Evolutionary conservation across 1,140 invertebrate genomes (phyloP), one percentile per base, ranked within the genome.

Genomic region (Aphelinus atriplicis): DNA sequence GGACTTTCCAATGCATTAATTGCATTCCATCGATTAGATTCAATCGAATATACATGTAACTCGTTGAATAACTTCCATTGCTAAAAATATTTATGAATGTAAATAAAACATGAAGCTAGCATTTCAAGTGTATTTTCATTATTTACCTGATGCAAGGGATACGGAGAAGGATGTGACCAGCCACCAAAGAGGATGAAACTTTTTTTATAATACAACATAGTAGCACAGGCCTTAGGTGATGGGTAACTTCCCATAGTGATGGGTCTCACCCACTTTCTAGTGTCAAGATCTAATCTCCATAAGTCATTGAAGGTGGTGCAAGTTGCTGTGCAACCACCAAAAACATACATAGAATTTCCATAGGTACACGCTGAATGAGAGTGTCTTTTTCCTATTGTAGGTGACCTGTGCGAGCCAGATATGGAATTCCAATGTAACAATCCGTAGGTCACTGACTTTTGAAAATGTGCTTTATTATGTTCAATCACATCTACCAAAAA

Each of bases 271-370:
- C 97, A 98, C 79, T 92, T 90, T 82, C 95, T 90, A 61, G 91
- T 93, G 5, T 94, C 93, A 60, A 98, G 90, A 90, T 99, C 95
- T 85, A 98, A 92, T 78, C 91, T 91, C 97, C 97, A 99, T 6
- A 99, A 89, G 89, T 99, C 97, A 90, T 99, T 99, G 81, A 98
- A 99, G 7, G 97, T 96, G 42, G 97, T 98, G 80, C 93, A 94
- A 55, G 95, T 94, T 50, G 94, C 94, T n/a, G 96, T 97, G 80
- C 96, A 98, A 1, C 97, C 97, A 63, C 97, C 97, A 91, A 98
- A 98, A 50, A 98, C 92, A 85, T 96, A 98, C 95, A 98, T 95
- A 2, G 91, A 93, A 86, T 95, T 94, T 64, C 92, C 91, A 84
- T 93, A 91, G 71, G 94, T 92, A 82, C 94, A 96, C 60, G 96